These are phyloP conservation scores for Montipora capricornis DNA, from an alignment of 64 coral and sea anemone species.

Conservation along the genomic window DNA sequence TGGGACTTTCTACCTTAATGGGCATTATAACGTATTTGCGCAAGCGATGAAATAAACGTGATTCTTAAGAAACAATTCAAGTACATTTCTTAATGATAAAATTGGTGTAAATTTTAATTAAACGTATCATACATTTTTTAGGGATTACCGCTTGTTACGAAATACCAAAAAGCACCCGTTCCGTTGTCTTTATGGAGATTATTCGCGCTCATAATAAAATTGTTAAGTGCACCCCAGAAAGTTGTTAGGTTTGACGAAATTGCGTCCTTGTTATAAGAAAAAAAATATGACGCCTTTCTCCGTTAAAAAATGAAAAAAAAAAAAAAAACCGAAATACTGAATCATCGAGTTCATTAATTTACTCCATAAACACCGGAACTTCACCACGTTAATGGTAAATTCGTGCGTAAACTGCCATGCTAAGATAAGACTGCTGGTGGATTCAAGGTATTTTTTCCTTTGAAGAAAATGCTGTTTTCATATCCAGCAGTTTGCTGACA, in stretches of 20 bases:
- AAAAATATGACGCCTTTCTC: constrained; percentile 8
- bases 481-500: constrained; percentile 30
- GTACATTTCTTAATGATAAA: not conserved
- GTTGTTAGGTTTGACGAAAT: constrained; percentile 4
- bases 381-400: constrained; percentile 37
- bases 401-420: constrained; percentile 15
- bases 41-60: not conserved
- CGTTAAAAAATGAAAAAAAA: constrained; percentile 35
- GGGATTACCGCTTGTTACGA: not conserved
- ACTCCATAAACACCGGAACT: constrained; percentile 34
- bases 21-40: not conserved
- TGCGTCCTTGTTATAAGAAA: not conserved
- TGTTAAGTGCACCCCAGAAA: not conserved
- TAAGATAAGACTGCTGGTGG: constrained; percentile 46
- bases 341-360: constrained; percentile 16
- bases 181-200: not conserved
- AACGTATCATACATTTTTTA: not conserved
- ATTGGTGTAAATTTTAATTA: not conserved
- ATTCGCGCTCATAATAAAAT: not conserved
- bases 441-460: constrained; percentile 20
- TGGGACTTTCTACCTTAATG: no score
- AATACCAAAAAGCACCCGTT: not conserved
- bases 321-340: constrained; percentile 9
- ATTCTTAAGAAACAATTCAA: not conserved
- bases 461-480: constrained; percentile 6